phyloP scores from a whole-genome alignment of 1,140 invertebrate genomes.

The Drosophila takahashii region DNA sequence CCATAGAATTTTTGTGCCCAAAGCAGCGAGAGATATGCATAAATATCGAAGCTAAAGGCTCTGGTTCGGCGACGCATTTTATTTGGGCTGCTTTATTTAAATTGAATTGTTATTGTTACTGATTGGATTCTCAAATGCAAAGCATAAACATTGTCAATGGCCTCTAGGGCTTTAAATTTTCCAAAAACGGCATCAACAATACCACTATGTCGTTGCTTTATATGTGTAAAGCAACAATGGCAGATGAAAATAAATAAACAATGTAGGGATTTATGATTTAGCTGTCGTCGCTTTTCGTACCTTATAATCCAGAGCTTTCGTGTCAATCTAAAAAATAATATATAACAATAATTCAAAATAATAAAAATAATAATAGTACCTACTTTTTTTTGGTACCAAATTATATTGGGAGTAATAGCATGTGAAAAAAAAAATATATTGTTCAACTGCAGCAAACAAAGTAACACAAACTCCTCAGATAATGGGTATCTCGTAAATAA shows the following conservation, averaged over 20 bases:
- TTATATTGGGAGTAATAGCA: too few species aligned
- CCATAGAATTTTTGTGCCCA: background rate
- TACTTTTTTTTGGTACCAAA: too few species aligned
- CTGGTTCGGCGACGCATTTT: background rate
- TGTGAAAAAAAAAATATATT: background rate
- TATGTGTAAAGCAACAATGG: conserved; percentile 16
- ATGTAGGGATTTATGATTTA: background rate
- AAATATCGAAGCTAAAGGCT: conserved; percentile 22
- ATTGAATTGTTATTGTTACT: conserved; percentile 53
- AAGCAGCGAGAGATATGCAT: conserved; percentile 30
- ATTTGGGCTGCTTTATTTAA: conserved; percentile 17
- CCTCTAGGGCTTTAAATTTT: conserved; percentile 37
- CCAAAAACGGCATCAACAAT: conserved; percentile 18
- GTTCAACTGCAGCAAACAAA: background rate
- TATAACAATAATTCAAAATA: too few species aligned
- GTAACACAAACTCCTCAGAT: too few species aligned
- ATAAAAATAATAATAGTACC: too few species aligned
- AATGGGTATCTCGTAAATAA: conserved; percentile 31
- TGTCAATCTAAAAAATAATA: background rate
- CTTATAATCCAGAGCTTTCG: too few species aligned
- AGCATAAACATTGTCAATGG: conserved; percentile 42
- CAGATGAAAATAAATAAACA: conserved; percentile 34
- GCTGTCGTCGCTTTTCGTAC: background rate
- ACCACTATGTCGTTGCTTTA: conserved; percentile 1
- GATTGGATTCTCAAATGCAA: conserved; percentile 46